Conservation (phyloP, 2,113 vertebrate genomes). For the Pterocles burchelli region DNA sequence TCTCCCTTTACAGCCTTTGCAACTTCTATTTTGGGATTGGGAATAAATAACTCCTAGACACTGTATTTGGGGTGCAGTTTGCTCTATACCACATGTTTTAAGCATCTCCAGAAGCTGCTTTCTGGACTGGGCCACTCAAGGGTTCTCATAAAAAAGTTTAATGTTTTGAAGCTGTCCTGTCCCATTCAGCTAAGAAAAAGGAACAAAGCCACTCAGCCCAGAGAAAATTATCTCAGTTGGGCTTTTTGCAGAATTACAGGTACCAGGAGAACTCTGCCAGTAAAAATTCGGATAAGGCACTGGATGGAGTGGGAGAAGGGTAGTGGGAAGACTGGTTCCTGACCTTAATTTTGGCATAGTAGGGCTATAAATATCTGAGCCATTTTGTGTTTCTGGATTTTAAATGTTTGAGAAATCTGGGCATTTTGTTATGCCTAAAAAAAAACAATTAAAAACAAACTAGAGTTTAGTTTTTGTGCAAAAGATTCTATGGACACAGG, state of each 20-base stretch:
- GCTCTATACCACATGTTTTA: background rate
- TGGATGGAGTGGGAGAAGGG: background rate
- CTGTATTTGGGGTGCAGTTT: background rate
- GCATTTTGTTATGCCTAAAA: background rate
- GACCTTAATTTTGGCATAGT: background rate
- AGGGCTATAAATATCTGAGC: background rate
- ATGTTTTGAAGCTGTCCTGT: background rate
- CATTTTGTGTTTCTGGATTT: background rate
- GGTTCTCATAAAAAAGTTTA: background rate
- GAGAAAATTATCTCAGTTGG: background rate
- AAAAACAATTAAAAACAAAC: rapidly evolving
- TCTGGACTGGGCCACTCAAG: background rate
- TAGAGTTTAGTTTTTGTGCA: background rate
- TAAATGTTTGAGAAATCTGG: background rate
- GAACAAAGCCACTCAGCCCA: background rate
- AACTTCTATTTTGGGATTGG: background rate
- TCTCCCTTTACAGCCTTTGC: background rate
- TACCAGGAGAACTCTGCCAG: background rate
- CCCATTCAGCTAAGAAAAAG: background rate
- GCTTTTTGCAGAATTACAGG: background rate
- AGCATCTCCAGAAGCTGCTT: background rate
- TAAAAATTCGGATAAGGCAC: background rate
- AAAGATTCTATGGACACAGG: background rate
- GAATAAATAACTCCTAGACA: background rate
- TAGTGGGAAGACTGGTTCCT: rapidly evolving